Conservation (phyloP, 2,113 vertebrate genomes). For the Elephantulus edwardii region DNA sequence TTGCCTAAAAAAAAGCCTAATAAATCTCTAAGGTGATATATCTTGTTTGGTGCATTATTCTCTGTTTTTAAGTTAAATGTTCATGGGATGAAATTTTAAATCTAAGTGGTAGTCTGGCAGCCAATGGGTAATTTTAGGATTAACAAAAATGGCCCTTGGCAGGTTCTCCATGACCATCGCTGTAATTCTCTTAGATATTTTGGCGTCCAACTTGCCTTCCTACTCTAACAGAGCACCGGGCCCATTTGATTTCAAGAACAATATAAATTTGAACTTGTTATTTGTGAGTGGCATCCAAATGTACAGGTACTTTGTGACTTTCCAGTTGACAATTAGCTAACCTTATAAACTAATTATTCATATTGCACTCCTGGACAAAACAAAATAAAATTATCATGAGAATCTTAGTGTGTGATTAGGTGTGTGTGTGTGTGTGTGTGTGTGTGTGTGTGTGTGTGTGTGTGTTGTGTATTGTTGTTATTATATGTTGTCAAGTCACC, state of each 20-base stretch:
- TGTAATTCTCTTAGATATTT: not conserved
- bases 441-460: no score
- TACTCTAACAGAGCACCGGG: not conserved
- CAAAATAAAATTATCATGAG: not conserved
- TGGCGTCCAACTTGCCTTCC: not conserved
- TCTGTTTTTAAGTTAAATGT: not conserved
- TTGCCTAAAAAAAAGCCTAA: not conserved
- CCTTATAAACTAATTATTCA: slow-evolving; percentile 13
- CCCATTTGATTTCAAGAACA: not conserved
- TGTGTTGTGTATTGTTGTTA: no score
- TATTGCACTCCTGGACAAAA: not conserved
- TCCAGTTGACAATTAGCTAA: not conserved
- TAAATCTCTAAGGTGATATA: not conserved
- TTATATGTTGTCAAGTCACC: no score
- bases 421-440: no score
- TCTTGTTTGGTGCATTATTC: not conserved
- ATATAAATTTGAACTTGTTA: not conserved
- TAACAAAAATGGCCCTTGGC: not conserved
- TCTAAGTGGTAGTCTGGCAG: not conserved
- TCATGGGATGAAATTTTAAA: not conserved
- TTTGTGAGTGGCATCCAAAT: slow-evolving; percentile 39
- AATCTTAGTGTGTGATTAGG: accelerated
- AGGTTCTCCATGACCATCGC: no score
- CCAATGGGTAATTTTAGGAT: not conserved
- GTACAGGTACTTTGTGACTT: not conserved